Percentiles rank a stretch among this genome's conserved stretches.
Conservation (phyloP, 2,113 vertebrate genomes). For the Spilogale gracilis region DNA sequence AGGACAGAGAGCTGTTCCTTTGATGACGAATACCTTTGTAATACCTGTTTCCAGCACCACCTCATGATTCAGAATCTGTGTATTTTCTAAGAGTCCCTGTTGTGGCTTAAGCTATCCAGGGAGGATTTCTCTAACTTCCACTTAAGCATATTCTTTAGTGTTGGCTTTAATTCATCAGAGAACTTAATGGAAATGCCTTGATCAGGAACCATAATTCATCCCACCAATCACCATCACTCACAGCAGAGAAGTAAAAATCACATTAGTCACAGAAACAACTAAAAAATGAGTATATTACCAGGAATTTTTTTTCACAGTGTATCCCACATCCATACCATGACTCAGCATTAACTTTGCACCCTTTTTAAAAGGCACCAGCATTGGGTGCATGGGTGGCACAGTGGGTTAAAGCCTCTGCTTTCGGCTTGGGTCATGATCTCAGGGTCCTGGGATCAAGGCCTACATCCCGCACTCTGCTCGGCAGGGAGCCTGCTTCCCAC, state of each 20-base stretch:
- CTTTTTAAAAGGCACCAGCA: background rate
- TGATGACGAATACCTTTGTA: background rate
- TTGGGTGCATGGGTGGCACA: too few species aligned
- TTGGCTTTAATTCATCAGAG: background rate
- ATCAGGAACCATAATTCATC: background rate
- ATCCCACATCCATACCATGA: background rate
- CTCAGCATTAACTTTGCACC: background rate
- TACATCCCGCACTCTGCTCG: too few species aligned
- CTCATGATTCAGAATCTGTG: background rate
- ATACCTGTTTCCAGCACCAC: background rate
- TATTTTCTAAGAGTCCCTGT: background rate
- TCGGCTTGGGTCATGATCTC: too few species aligned
- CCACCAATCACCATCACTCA: background rate
- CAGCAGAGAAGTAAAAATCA: background rate
- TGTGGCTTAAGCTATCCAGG: background rate
- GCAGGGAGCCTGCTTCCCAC: too few species aligned
- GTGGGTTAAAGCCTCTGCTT: too few species aligned
- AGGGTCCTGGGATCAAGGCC: too few species aligned
- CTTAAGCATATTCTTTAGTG: background rate
- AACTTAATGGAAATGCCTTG: constrained; percentile 11
- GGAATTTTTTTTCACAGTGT: background rate
- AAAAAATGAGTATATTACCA: background rate
- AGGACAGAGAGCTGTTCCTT: background rate
- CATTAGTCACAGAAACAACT: background rate
- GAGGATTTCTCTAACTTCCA: background rate